These are phyloP conservation scores for Neogobius melanostomus DNA, from an alignment of 2,113 vertebrate genomes.

Conservation along the genomic window DNA sequence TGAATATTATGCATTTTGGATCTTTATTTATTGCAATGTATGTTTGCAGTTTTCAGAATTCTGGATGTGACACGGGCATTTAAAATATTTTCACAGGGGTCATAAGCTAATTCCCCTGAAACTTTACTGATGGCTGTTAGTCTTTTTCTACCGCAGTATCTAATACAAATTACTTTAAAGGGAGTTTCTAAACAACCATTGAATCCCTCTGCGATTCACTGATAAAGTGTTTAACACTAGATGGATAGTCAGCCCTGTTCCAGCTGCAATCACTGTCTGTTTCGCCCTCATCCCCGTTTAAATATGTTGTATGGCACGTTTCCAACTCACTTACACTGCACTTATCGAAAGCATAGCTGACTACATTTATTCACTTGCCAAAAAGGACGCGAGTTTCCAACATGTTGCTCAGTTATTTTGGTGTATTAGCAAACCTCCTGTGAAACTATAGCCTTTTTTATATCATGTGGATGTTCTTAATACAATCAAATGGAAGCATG, in stretches of 20 bases:
- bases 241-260: conserved; percentile 22
- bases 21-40: neutral
- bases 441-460: conserved; percentile 51
- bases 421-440: conserved; percentile 51
- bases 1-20: too few relatives aligned
- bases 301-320: conserved; percentile 38
- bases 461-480: conserved; percentile 54
- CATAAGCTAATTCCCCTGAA: neutral
- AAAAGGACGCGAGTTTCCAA: conserved; percentile 26
- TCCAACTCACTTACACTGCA: conserved; percentile 48
- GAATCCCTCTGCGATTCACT: conserved; percentile 34
- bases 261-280: conserved; percentile 15
- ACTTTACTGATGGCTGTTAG: too few relatives aligned
- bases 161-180: neutral
- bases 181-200: conserved; percentile 31
- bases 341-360: conserved; percentile 44
- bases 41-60: neutral
- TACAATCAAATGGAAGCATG: conserved; percentile 54
- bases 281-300: conserved; percentile 15
- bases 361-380: conserved; percentile 45
- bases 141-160: neutral
- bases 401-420: conserved; percentile 32
- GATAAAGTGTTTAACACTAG: conserved; percentile 20
- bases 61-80: neutral
- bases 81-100: neutral